phyloP scores from a whole-genome alignment of 2,888 invertebrate genomes.

The Hyles lineata region DNA sequence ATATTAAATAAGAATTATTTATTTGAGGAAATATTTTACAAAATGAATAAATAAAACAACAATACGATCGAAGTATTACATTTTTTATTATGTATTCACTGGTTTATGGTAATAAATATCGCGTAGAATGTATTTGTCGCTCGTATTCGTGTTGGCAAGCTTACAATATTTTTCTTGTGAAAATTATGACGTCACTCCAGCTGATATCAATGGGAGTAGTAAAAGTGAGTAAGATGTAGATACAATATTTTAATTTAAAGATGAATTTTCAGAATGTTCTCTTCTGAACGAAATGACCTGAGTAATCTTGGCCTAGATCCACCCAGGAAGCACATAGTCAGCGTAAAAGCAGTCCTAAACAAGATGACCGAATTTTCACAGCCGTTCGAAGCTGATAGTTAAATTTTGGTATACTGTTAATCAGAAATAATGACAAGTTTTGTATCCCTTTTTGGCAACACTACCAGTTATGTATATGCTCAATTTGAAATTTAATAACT shows the following conservation, averaged over 20 bases:
- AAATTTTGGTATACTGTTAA: no score
- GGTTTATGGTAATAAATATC: constrained; percentile 4
- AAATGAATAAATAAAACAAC: neutral
- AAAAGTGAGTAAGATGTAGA: neutral
- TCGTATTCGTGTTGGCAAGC: constrained; percentile 7
- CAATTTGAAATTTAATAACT: no score
- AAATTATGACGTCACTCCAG: neutral
- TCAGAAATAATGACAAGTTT: no score
- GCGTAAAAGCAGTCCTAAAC: no score
- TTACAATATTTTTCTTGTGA: constrained; percentile 22
- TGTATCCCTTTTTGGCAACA: no score
- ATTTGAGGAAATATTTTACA: no score
- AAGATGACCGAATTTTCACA: no score
- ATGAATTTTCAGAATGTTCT: neutral
- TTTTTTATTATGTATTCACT: constrained; percentile 1
- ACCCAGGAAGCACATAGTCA: no score
- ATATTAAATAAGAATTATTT: no score
- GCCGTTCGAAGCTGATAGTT: no score
- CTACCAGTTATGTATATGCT: no score
- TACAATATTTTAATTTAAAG: neutral
- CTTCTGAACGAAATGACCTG: neutral
- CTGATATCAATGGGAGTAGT: constrained; percentile 11
- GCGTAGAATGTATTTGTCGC: neutral
- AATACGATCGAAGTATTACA: neutral
- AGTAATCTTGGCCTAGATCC: neutral